phyloP scores from a whole-genome alignment of 2,888 invertebrate species.

The Apomyelois bistriatella region DNA sequence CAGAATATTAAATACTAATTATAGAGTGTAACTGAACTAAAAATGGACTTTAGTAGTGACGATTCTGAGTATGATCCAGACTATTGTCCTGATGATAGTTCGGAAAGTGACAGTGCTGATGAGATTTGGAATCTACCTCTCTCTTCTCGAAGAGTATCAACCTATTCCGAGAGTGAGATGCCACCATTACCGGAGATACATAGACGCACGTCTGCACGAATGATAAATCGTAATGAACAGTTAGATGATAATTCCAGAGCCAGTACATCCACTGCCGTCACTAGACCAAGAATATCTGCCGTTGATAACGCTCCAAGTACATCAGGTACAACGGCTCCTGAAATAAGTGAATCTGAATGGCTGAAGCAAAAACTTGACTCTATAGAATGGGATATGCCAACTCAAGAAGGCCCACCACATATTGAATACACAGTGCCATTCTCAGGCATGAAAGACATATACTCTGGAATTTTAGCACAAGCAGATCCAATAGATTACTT shows the following conservation, averaged over 20 bases:
- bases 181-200: slow-evolving; percentile 5
- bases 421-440: slow-evolving; percentile 14
- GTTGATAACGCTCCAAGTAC: slow-evolving; percentile 1
- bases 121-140: slow-evolving; percentile 2
- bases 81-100: not conserved
- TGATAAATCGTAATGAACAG: not conserved
- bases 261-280: not conserved
- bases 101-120: not conserved
- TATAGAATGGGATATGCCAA: slow-evolving; percentile 14
- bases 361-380: slow-evolving; percentile 11
- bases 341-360: slow-evolving; percentile 9
- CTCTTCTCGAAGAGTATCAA: not conserved
- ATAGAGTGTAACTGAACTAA: not conserved
- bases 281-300: not conserved
- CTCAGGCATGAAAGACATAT: slow-evolving; percentile 15
- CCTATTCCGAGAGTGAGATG: slow-evolving; percentile 6
- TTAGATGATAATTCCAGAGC: not conserved
- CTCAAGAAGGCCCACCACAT: slow-evolving; percentile 7
- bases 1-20: not conserved
- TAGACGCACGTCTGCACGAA: not conserved
- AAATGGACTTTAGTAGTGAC: slow-evolving; percentile 1
- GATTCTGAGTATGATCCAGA: slow-evolving; percentile 4
- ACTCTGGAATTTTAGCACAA: slow-evolving; percentile 7
- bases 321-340: not conserved
- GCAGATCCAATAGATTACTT: not conserved